These are phyloP conservation scores for Catocala nupta DNA, from an alignment of 2,888 invertebrate species.

Conservation along the genomic window DNA sequence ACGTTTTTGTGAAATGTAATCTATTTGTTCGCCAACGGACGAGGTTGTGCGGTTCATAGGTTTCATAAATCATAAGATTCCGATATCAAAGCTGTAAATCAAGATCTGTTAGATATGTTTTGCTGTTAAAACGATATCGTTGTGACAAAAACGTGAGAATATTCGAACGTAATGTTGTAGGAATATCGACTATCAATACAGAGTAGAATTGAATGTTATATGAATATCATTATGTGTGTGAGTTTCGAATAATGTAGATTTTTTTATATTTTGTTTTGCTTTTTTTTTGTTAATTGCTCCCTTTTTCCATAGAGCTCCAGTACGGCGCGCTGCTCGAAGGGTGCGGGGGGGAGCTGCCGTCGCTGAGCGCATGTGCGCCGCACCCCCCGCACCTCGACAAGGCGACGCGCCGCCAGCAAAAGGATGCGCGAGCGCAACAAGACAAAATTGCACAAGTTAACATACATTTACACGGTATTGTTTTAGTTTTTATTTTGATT, in stretches of 20 bases:
- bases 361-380: conserved; percentile 82
- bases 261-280: conserved; percentile 53
- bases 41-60: background rate
- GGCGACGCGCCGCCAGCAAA: conserved; percentile 85
- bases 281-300: conserved; percentile 40
- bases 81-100: conserved; percentile 6
- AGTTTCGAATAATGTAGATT: too few relatives aligned
- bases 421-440: conserved; percentile 90
- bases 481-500: conserved; percentile 59
- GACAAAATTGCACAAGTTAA: conserved; percentile 93
- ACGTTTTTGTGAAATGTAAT: conserved; percentile 16
- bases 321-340: conserved; percentile 85
- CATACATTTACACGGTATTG: conserved; percentile 94
- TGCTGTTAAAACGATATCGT: background rate
- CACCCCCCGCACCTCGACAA: conserved; percentile 88
- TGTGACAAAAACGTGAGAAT: background rate
- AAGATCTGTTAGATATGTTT: background rate
- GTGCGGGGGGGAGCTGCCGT: conserved; percentile 86
- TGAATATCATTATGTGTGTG: too few relatives aligned
- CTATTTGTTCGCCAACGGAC: background rate
- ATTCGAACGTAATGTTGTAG: too few relatives aligned
- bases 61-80: conserved; percentile 13
- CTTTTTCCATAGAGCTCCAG: conserved; percentile 84
- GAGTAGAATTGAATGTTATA: too few relatives aligned
- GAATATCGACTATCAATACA: too few relatives aligned